Base-by-base conservation (phyloP, 35 echinoderm and acorn worm genomes). In the Apostichopus parvimensis region DNA sequence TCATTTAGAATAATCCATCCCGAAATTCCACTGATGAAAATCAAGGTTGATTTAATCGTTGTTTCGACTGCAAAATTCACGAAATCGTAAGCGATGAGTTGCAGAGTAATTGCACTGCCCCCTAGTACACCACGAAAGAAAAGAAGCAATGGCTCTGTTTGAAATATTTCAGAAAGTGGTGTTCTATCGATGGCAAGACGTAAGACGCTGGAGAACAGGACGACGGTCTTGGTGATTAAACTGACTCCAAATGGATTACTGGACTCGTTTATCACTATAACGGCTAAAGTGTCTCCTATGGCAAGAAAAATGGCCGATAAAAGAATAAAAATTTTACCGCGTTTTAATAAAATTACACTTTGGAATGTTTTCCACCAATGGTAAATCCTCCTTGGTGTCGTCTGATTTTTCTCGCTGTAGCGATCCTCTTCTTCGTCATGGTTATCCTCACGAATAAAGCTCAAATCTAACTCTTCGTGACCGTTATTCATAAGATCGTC, bases 61-160 rank as follows among this genome's bases (percentile, higher is more conserved):
- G 85, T 87, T 59, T 87, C 85, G 12, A 87, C 85, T 17, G 85
- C 57, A n/a, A 65, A 59, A 17, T 58, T 87, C 6, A 87, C 57
- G 54, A 87, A 87, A 66, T 13, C 25, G 85, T 87, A 87, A 9
- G 85, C 85, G 25, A 65, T n/a, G 6, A 87, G 85, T 26, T 87
- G 85, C 20, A 87, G 54, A 20, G 85, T 21, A 24, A 87, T 66
- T n/a, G 57, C 85, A 68, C n/a, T 66, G 57, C 85, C 85, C 8
- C 85, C 85, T 9, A 66, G 2, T 7, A 64, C 17, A 20, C 85
- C 85, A 8, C 85, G 85, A 4, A 87, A 58, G 8, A 59, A 15
- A 9, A 87, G 58, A 11, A 9, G 8, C 3, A 22, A 13, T 5
- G 7, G 8, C 25, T 66, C 85, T 71, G 54, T 87, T 10, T 20